Conservation (phyloP, 2,888 invertebrate species). For the Theretra japonica region DNA sequence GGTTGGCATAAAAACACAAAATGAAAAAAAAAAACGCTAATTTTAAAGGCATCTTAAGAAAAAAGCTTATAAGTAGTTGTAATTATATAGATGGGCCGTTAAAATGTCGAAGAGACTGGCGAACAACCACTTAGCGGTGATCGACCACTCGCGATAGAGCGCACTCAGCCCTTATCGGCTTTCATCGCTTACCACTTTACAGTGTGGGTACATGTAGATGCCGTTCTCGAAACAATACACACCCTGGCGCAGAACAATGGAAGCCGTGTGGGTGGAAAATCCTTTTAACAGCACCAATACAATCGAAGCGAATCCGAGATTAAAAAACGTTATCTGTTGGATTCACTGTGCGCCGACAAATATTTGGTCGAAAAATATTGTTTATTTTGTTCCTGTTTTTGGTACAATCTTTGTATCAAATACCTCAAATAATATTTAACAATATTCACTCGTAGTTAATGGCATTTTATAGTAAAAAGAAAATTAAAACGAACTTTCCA, state of each 20-base stretch:
- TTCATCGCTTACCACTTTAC: slow-evolving; percentile 51
- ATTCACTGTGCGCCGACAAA: not conserved
- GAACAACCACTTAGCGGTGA: slow-evolving; percentile 60
- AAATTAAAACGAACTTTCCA: too few relatives aligned
- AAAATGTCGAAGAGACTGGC: slow-evolving; percentile 38
- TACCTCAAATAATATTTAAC: too few relatives aligned
- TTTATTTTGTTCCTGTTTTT: too few relatives aligned
- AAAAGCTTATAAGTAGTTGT: not conserved
- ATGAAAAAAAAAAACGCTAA: too few relatives aligned
- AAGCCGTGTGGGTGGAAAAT: slow-evolving; percentile 29
- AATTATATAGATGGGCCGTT: slow-evolving; percentile 31
- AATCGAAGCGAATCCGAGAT: too few relatives aligned
- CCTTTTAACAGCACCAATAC: not conserved
- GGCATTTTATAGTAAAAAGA: too few relatives aligned
- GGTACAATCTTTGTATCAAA: too few relatives aligned
- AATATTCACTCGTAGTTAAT: too few relatives aligned
- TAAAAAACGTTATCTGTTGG: too few relatives aligned
- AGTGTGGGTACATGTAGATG: slow-evolving; percentile 47
- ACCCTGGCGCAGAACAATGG: slow-evolving; percentile 30
- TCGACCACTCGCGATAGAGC: slow-evolving; percentile 68
- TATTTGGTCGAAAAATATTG: too few relatives aligned
- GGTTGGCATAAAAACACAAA: too few relatives aligned
- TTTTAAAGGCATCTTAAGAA: too few relatives aligned
- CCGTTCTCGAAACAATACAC: slow-evolving; percentile 37
- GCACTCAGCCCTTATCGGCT: slow-evolving; percentile 73